These are phyloP conservation scores for Elysia crispata DNA, from an alignment of 2,888 invertebrate genomes.

Conservation along the genomic window DNA sequence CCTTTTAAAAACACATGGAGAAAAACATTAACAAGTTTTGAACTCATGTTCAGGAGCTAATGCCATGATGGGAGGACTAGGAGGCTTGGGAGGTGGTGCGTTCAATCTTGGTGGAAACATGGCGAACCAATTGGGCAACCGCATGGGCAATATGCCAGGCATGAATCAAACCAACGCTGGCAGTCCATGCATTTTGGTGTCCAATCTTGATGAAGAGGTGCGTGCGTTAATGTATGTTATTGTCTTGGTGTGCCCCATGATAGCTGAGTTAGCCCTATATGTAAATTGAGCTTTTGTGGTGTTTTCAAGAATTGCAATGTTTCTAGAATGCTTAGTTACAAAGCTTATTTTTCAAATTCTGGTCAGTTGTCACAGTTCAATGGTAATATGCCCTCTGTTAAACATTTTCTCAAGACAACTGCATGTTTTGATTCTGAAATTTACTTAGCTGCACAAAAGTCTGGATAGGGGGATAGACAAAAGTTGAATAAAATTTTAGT, in stretches of 20 bases:
- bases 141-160: conserved; percentile 41
- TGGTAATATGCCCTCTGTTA: too few relatives aligned
- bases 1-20: neutral
- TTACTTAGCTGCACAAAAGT: too few relatives aligned
- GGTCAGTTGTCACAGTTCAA: too few relatives aligned
- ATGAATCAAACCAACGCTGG: conserved; percentile 73
- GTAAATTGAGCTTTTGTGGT: neutral
- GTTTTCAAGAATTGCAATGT: neutral
- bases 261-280: too few relatives aligned
- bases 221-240: conserved; percentile 74
- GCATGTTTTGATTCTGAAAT: too few relatives aligned
- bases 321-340: too few relatives aligned
- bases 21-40: neutral
- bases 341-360: too few relatives aligned
- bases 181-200: conserved; percentile 89
- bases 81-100: conserved; percentile 21
- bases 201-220: conserved; percentile 98
- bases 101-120: conserved; percentile 41
- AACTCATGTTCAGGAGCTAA: conserved; percentile 28
- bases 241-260: neutral
- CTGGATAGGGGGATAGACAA: too few relatives aligned
- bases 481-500: too few relatives aligned
- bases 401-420: too few relatives aligned
- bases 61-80: conserved; percentile 42
- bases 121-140: conserved; percentile 39